Evolutionary conservation across 2,113 vertebrate species (phyloP).

Genomic region (Sigmodon hispidus): DNA sequence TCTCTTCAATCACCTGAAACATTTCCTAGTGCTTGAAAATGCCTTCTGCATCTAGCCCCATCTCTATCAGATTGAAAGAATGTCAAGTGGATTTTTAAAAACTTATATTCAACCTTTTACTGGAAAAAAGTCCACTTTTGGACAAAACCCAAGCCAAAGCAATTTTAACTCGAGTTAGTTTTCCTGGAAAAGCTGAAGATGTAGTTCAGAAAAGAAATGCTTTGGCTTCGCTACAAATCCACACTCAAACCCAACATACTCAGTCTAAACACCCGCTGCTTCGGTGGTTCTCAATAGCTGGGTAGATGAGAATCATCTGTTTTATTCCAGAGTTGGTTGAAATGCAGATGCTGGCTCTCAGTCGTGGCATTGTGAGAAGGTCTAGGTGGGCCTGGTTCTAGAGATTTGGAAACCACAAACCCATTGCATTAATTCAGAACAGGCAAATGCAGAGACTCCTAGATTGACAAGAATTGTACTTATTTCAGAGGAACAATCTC

Average conservation of each 20-base stretch:
- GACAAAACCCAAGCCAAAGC: slow-evolving; percentile 64
- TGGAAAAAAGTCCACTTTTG: slow-evolving; percentile 72
- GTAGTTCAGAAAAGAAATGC: slow-evolving; percentile 60
- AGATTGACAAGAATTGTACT: background rate
- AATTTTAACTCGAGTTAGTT: slow-evolving; percentile 74
- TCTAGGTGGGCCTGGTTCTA: background rate
- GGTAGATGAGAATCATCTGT: background rate
- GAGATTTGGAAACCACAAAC: background rate
- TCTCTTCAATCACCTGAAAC: slow-evolving; percentile 37
- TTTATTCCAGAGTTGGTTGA: background rate
- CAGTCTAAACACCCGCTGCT: background rate
- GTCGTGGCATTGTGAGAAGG: background rate
- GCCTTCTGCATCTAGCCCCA: background rate
- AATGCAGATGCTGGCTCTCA: background rate
- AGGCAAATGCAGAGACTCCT: background rate
- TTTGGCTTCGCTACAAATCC: slow-evolving; percentile 65
- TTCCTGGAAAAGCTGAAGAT: slow-evolving; percentile 78
- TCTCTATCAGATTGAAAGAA: slow-evolving; percentile 10
- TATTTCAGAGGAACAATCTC: background rate
- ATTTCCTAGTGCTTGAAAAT: slow-evolving; percentile 46
- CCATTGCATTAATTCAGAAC: background rate
- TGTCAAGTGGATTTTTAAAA: slow-evolving; percentile 47
- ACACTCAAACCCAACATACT: slow-evolving; percentile 29
- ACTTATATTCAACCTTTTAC: slow-evolving; percentile 64
- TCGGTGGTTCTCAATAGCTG: background rate